Evolutionary conservation across 2,888 invertebrate genomes (phyloP), one percentile per base, ranked within the genome.

Genomic region (Trichopria drosophilae): DNA sequence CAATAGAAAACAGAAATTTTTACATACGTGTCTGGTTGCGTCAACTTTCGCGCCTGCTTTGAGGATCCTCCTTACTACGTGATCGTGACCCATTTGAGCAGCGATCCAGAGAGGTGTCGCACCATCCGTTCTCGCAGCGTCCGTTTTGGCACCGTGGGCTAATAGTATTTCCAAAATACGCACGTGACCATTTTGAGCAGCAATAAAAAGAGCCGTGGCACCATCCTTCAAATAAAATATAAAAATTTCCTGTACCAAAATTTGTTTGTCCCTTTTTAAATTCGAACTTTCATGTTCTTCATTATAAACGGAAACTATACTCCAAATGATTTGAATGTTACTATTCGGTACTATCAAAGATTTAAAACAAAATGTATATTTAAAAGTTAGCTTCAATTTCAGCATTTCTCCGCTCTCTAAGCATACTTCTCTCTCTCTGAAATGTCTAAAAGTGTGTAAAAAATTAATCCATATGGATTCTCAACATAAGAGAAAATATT

Each of bases 71-170:
- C 86, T 80, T 49, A 87, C 93, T 36, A 88, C 87, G 69, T 84
- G 84, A 71, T 87, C 84, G 78, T 93, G 93, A 0, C 94, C 95
- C 90, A 94, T 93, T 82, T 96, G 96, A 58, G 93, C 85, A 28
- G 93, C 89, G 67, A 96, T 95, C 94, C 94, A 96, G 59, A 96
- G 82, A 54, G 95, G 87, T 36, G 91, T 89, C 69, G 92, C 90
- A 55, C 88, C 86, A 79, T 94, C 94, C 4, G 84, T 83, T 66
- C 94, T 84, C 60, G 85, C 82, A 0, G 82, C 78, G 73, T 93
- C 90, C 32, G 85, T 81, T 47, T 80, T 78, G 0, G 92, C 92
- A 26, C 90, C 91, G 37, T 83, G 83, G 4, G 81, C 78, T 56
- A 93, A 70, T 45, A 96, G 80, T 62, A 86, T 81, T 48, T 83